Evolutionary conservation across 2,797 vertebrate genomes (phyloP).

Genomic region (Petrocephalus sullivani): DNA sequence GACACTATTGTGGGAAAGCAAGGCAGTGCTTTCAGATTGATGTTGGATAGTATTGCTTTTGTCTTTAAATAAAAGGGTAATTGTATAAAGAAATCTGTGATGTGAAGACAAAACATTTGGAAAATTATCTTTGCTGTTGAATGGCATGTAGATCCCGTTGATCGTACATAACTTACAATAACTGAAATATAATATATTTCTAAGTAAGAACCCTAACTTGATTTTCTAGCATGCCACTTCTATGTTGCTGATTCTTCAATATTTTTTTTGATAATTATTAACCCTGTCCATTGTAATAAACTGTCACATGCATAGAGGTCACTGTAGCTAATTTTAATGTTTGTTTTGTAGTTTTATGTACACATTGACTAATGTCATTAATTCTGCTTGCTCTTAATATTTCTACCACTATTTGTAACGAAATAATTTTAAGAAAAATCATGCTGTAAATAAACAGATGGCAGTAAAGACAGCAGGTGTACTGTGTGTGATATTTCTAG

Average conservation of each 20-base stretch:
- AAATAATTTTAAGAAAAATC: slow-evolving; percentile 14
- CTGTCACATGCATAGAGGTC: background rate
- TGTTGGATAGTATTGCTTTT: slow-evolving; percentile 29
- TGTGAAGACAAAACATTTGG: background rate
- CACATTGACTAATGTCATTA: background rate
- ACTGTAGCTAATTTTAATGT: background rate
- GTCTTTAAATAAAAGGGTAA: background rate
- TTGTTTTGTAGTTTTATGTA: background rate
- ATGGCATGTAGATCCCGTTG: slow-evolving; percentile 52
- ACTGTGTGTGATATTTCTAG: slow-evolving; percentile 20
- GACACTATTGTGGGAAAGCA: background rate
- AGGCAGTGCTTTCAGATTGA: slow-evolving; percentile 32
- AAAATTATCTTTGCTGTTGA: slow-evolving; percentile 36
- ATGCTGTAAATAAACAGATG: slow-evolving; percentile 20
- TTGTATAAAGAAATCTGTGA: background rate
- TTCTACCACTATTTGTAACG: slow-evolving; percentile 17
- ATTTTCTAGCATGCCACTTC: slow-evolving; percentile 41
- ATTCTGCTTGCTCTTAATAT: slow-evolving; percentile 17
- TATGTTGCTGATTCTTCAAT: background rate
- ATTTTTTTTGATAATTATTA: background rate
- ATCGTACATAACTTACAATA: slow-evolving; percentile 27
- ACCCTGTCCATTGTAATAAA: background rate
- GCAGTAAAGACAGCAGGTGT: slow-evolving; percentile 1
- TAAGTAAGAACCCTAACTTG: slow-evolving; percentile 38
- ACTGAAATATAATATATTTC: slow-evolving; percentile 44